Base-by-base conservation (phyloP, 2,113 vertebrate genomes). In the Poecile atricapillus region DNA sequence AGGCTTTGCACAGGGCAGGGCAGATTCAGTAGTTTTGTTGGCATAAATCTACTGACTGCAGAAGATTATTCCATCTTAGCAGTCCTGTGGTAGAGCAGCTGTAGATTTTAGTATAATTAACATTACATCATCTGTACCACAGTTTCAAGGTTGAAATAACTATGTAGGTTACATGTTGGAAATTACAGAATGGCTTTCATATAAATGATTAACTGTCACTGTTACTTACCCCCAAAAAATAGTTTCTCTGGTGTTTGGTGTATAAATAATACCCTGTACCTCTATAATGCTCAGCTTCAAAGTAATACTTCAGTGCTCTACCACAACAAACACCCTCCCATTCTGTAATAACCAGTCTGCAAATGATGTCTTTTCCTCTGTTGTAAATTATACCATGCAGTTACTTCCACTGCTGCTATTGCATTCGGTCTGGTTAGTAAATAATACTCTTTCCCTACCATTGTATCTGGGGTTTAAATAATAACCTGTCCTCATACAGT, bases 381-480 rank as follows among this genome's bases (percentile, higher is more conserved):
- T 49, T 92, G 88, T 75, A 95, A 96, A 97, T 97, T 96, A 94
- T 10, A 97, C 83, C 2, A 2, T 93, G 62, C 64, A 84, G 91
- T 67, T 87, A 68, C 81, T 93, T 80, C 83, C 60, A 44, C 87
- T 95, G 80, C 65, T 87, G 76, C 88, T 83, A 12, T 39, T 93
- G 64, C 90, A 21, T 76, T 86, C 4, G 6, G 22, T 43, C 73
- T 79, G 93, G 68, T 81, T 92, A 60, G 88, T 90, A 95, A 96
- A 92, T 95, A 96, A 83, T 92, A 90, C 76, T 90, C 75, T 93
- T 80, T 78, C 60, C 60, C 49, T 78, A 30, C 60, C 43, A 75
- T 83, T 94, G 88, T 93, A 39, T 93, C 83, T 95, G 93, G 92
- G 80, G 83, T 87, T 93, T 95, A 96, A 95, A 96, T 96, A 93